Evolutionary conservation across 2,113 vertebrate genomes (phyloP), one percentile per base, ranked within the genome.

Genomic region (Eulemur rufifrons): DNA sequence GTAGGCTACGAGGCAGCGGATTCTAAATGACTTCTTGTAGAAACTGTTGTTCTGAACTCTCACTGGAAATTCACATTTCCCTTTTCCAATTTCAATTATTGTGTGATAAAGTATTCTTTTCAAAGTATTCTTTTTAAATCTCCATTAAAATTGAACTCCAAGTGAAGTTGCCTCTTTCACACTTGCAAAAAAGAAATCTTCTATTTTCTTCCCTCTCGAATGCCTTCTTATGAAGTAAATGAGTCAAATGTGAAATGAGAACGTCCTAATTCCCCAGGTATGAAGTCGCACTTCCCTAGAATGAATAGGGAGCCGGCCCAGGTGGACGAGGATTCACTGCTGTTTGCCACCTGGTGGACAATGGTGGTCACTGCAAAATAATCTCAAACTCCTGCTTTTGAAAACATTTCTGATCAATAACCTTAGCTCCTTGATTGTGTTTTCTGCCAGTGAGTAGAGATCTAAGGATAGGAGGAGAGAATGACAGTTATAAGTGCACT

Each of bases 291-390:
- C 29, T 54, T 73, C 64, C 63, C 0, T 3, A 27, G 32, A 15
- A 25, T 20, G 17, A 86, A 25, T 1, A 11, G 11, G 10, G 2
- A 77, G 6, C 8, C 0, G 27, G 76, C 21, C 42, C 66, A 17
- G 18, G 6, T 56, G 27, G 39, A 61, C 15, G 0, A 0, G 34
- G 23, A 13, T 34, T 12, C 82, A 45, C 82, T 84, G 86, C 6
- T 64, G 78, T 90, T 96, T 97, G 81, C 95, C 96, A 91, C 64
- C 73, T 97, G 61, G 81, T 98, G 66, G 82, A 84, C 37, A 89
- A 39, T 56, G 66, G 32, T 23, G 89, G 42, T 94, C 74, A 95
- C 59, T 94, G 64, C 95, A 97, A 50, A 95, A 83, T 42, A 11
- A 54, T 85, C 61, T 89, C 5, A 37, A 27, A 50, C 4, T 20